phyloP scores from a whole-genome alignment of 2,888 invertebrate species.

The Andrena camellia region DNA sequence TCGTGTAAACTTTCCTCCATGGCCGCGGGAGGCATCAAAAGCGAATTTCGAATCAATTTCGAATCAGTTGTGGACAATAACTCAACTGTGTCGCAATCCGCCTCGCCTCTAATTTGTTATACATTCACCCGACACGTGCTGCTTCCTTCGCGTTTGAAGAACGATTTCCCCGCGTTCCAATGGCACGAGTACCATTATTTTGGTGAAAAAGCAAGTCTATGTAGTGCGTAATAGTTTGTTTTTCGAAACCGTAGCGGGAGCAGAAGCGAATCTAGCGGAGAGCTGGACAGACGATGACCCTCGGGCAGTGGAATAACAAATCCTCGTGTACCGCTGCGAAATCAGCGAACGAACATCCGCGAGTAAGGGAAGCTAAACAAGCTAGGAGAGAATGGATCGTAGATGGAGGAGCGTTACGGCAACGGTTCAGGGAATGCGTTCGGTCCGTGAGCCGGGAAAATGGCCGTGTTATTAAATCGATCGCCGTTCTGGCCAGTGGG shows the following conservation, averaged over 20 bases:
- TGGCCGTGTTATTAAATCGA: conserved; percentile 84
- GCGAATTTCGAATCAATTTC: no score
- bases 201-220: not conserved
- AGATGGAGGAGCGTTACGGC: conserved; percentile 59
- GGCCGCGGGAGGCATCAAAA: no score
- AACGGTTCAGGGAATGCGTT: conserved; percentile 71
- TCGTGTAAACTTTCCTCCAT: no score
- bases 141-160: no score
- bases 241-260: not conserved
- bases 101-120: no score
- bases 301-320: conserved; percentile 29
- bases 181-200: not conserved
- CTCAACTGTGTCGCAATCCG: no score
- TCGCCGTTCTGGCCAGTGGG: conserved; percentile 78
- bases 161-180: no score
- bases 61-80: no score
- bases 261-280: not conserved
- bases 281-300: not conserved
- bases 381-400: conserved; percentile 53
- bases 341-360: conserved; percentile 38
- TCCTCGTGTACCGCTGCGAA: conserved; percentile 24
- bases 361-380: conserved; percentile 61
- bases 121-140: no score
- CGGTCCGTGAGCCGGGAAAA: conserved; percentile 79
- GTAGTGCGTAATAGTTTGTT: not conserved